Conservation (phyloP, 2,113 vertebrate genomes). For the Osmerus eperlanus region DNA sequence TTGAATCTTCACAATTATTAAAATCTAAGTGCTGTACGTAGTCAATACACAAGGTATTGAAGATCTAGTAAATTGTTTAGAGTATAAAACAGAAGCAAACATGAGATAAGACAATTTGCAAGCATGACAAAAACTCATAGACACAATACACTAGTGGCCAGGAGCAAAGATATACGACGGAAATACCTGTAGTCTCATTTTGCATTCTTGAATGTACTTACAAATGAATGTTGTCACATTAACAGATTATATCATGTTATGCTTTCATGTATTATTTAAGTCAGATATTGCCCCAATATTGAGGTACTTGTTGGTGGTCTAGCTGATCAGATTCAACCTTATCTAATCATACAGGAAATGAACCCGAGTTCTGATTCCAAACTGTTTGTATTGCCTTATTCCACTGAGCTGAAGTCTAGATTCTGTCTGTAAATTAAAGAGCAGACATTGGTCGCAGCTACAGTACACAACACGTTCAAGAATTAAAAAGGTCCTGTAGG, state of each 20-base stretch:
- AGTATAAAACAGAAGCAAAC: conserved; percentile 72
- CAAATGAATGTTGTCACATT: conserved; percentile 43
- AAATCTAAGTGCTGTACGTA: conserved; percentile 77
- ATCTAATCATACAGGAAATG: neutral
- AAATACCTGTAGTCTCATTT: conserved; percentile 45
- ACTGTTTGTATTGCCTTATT: no score
- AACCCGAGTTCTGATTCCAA: conserved; percentile 6
- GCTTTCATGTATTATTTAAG: conserved; percentile 29
- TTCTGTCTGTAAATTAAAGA: conserved; percentile 19
- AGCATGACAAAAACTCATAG: conserved; percentile 70
- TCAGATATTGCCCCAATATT: conserved; percentile 23
- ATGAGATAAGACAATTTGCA: conserved; percentile 62
- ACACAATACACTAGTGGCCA: conserved; percentile 66
- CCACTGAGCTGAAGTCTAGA: conserved; percentile 20
- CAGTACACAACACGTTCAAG: conserved; percentile 30
- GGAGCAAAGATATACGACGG: conserved; percentile 60
- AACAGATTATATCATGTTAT: conserved; percentile 48
- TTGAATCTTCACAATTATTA: conserved; percentile 66
- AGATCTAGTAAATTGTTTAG: conserved; percentile 66
- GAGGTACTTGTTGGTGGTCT: conserved; percentile 15
- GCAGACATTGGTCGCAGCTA: conserved; percentile 20
- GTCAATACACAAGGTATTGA: conserved; percentile 72
- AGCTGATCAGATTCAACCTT: conserved; percentile 5
- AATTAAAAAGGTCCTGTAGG: no score
- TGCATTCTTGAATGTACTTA: conserved; percentile 52